Percentiles rank a stretch among this genome's conserved stretches.
These are phyloP conservation scores for Cyanoramphus novaezelandiae DNA, from an alignment of 2,113 vertebrate species.

Conservation along the genomic window DNA sequence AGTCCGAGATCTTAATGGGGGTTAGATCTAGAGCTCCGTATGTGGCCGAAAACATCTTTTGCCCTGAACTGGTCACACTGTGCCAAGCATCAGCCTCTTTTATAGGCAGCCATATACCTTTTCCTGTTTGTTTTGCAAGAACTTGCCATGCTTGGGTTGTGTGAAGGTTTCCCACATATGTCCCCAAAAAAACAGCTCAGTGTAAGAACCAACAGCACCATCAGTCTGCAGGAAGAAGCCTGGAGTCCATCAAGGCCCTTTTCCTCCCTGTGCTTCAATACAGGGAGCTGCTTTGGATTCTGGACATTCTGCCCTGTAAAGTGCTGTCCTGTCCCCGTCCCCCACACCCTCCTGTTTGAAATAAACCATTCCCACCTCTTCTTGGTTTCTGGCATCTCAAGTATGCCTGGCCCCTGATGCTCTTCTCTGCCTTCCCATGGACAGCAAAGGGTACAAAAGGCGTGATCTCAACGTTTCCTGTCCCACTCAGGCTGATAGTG, in stretches of 20 bases:
- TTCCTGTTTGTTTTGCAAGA: neutral
- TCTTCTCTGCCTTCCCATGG: neutral
- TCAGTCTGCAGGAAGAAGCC: neutral
- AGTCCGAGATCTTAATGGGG: neutral
- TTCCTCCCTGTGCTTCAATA: neutral
- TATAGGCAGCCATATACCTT: neutral
- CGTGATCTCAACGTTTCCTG: neutral
- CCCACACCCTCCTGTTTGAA: neutral
- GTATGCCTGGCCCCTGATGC: neutral
- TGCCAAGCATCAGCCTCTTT: neutral
- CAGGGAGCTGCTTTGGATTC: neutral
- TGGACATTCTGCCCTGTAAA: neutral
- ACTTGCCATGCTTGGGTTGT: neutral
- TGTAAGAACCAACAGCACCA: neutral
- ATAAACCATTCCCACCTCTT: neutral
- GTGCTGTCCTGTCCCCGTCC: rapidly evolving
- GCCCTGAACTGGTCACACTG: neutral
- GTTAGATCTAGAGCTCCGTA: neutral
- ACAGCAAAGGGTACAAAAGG: neutral
- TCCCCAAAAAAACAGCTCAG: neutral
- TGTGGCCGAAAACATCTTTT: neutral
- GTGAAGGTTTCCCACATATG: neutral
- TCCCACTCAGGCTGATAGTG: neutral
- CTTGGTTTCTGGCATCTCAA: neutral
- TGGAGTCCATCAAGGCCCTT: neutral